These are phyloP conservation scores for Trachops cirrhosus DNA, from an alignment of 2,797 vertebrate species.

Conservation along the genomic window DNA sequence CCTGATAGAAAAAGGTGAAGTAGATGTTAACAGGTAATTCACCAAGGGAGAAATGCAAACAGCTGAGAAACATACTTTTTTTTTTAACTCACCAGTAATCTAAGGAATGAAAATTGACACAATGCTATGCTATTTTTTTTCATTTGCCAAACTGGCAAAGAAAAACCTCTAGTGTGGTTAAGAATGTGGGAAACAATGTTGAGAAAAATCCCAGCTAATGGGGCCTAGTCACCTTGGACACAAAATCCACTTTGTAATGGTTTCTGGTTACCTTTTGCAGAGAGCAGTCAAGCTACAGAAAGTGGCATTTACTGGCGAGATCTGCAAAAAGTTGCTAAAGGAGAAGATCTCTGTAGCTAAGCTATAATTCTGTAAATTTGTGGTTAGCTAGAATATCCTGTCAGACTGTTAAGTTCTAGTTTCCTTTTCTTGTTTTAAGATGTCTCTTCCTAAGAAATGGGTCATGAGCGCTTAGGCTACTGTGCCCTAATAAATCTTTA, in stretches of 20 bases:
- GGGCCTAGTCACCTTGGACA: not conserved
- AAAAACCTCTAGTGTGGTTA: constrained; percentile 33
- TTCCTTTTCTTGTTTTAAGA: constrained; percentile 66
- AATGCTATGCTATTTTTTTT: not conserved
- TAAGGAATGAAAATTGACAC: constrained; percentile 40
- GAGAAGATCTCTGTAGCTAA: not conserved
- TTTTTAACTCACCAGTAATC: not conserved
- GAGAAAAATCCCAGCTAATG: constrained; percentile 20
- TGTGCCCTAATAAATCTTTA: not conserved
- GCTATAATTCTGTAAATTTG: constrained; percentile 58
- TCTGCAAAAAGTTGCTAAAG: constrained; percentile 30
- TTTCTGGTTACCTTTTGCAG: not conserved
- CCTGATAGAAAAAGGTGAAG: not conserved
- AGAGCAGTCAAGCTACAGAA: not conserved
- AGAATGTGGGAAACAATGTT: constrained; percentile 2
- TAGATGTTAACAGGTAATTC: not conserved
- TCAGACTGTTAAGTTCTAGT: constrained; percentile 48
- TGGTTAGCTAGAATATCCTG: constrained; percentile 71
- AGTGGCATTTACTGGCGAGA: not conserved
- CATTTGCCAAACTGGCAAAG: not conserved
- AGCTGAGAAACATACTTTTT: not conserved
- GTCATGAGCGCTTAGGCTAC: not conserved
- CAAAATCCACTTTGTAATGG: not conserved
- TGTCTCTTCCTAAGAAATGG: constrained; percentile 10
- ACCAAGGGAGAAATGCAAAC: not conserved